These are phyloP conservation scores for Danio jaintianensis DNA, from an alignment of 2,797 vertebrate species.

Conservation along the genomic window DNA sequence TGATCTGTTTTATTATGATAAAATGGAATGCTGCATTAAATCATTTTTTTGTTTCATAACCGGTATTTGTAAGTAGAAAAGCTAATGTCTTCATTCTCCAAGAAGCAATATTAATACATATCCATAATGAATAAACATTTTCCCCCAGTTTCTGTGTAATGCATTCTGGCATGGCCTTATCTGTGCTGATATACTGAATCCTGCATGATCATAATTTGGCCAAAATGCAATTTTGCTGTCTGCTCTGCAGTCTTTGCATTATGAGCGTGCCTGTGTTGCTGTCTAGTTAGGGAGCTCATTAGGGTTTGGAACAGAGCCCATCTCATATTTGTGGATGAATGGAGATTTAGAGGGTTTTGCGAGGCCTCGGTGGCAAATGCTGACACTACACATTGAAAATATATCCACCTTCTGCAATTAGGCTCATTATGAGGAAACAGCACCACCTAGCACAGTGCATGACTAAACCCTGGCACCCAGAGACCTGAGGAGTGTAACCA, in stretches of 20 bases:
- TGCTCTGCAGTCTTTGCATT: slow-evolving; percentile 1
- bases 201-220: not conserved
- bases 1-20: no score
- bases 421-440: slow-evolving; percentile 58
- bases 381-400: not conserved
- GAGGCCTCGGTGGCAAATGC: not conserved
- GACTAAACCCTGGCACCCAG: slow-evolving; percentile 48
- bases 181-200: not conserved
- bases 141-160: not conserved
- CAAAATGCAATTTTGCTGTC: not conserved
- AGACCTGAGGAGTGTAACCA: slow-evolving; percentile 4
- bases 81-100: no score
- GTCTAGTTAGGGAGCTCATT: not conserved
- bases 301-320: not conserved
- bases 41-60: no score
- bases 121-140: not conserved
- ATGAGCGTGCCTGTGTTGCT: not conserved
- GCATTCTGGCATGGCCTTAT: not conserved
- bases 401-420: slow-evolving; percentile 41
- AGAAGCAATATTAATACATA: not conserved
- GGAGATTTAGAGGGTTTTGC: slow-evolving; percentile 7
- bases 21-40: no score
- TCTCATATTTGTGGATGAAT: slow-evolving; percentile 2
- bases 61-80: no score
- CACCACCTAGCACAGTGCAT: slow-evolving; percentile 57